These are phyloP conservation scores for Protobothrops flavoviridis DNA, from an alignment of 2,113 vertebrate species.

Conservation along the genomic window DNA sequence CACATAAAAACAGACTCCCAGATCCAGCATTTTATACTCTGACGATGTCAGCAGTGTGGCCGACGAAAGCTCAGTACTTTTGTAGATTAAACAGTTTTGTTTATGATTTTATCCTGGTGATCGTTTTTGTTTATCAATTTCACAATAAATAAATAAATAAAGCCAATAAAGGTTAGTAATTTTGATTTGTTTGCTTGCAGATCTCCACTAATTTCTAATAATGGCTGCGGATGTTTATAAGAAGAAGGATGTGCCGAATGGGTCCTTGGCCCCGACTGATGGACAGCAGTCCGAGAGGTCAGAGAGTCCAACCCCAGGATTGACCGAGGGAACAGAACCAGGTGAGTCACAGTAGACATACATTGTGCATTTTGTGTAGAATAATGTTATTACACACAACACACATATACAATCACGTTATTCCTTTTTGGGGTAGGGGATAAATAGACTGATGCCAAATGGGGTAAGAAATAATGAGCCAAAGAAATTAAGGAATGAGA, in stretches of 20 bases:
- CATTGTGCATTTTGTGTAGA: fast-evolving
- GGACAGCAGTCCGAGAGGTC: constrained; percentile 77
- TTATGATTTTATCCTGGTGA: too few relatives aligned
- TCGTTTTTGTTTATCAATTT: too few relatives aligned
- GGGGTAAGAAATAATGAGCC: background rate
- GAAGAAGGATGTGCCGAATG: constrained; percentile 71
- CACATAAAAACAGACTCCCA: too few relatives aligned
- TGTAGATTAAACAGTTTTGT: too few relatives aligned
- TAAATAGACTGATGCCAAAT: background rate
- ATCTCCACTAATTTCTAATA: constrained; percentile 21
- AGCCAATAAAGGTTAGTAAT: background rate
- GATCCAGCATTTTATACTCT: too few relatives aligned
- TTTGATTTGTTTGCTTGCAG: constrained; percentile 23
- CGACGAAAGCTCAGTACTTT: too few relatives aligned
- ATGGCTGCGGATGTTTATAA: constrained; percentile 84
- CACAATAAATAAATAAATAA: background rate
- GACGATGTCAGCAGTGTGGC: too few relatives aligned
- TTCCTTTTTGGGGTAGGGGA: background rate
- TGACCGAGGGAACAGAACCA: constrained; percentile 92
- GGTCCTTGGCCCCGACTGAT: constrained; percentile 72
- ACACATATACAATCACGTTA: background rate
- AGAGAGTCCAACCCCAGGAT: constrained; percentile 88
- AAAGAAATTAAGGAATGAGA: background rate
- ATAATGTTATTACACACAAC: background rate
- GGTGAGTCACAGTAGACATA: constrained; percentile 68